Percentiles rank a stretch among this genome's conserved stretches.
Evolutionary conservation across 2,113 vertebrate genomes (phyloP).

Genomic region (Colius striatus): DNA sequence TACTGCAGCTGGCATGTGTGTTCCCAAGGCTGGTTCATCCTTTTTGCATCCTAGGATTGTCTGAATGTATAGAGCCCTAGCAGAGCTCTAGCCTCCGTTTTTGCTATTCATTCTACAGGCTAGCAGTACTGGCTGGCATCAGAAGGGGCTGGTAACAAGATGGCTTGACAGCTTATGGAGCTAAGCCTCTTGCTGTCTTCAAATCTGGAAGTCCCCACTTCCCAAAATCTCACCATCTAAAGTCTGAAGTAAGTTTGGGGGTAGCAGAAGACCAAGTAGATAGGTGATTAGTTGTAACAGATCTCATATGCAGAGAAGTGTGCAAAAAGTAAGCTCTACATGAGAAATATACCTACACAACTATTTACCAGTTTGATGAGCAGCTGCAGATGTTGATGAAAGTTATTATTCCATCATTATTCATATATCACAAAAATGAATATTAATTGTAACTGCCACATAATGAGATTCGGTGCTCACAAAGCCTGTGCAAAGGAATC

Average conservation of each 20-base stretch:
- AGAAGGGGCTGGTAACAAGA: neutral
- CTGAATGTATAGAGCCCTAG: neutral
- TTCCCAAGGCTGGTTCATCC: neutral
- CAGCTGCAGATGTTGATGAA: neutral
- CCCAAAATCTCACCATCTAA: neutral
- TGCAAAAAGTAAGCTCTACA: neutral
- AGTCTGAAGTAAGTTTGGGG: neutral
- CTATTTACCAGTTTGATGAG: neutral
- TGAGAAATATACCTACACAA: neutral
- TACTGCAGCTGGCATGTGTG: neutral
- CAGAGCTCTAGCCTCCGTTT: neutral
- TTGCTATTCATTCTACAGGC: neutral
- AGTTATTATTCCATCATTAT: neutral
- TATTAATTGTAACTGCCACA: neutral
- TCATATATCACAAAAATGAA: neutral
- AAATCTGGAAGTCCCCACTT: neutral
- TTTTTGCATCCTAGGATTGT: neutral
- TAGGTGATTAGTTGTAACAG: neutral
- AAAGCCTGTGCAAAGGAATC: neutral
- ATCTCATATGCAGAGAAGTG: neutral
- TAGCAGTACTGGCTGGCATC: neutral
- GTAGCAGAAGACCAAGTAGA: neutral
- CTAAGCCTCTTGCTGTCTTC: neutral
- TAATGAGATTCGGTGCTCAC: neutral
- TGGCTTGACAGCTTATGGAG: neutral